Conservation (phyloP, 1,140 invertebrate genomes). For the Micrasema minimum region DNA sequence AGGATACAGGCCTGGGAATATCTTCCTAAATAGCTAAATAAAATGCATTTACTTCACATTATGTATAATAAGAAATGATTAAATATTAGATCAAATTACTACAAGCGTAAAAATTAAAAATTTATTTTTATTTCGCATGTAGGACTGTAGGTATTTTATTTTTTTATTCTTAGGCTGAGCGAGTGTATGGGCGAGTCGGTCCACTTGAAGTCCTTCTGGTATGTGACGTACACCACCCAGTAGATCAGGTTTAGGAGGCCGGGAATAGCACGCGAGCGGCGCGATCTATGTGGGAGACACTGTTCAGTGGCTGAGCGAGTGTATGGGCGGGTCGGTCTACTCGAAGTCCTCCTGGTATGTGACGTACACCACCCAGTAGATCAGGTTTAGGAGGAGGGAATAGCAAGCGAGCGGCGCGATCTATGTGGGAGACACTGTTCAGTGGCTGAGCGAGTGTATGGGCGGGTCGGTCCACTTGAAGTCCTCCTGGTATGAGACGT, state of each 20-base stretch:
- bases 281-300: conserved; percentile 88
- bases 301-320: conserved; percentile 60
- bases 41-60: too few relatives aligned
- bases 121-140: too few relatives aligned
- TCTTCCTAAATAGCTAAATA: too few relatives aligned
- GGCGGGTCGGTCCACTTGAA: conserved; percentile 77
- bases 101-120: too few relatives aligned
- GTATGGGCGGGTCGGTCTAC: conserved; percentile 73
- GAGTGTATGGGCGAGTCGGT: conserved; percentile 69
- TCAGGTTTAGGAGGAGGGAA: conserved; percentile 88
- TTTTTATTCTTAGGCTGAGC: too few relatives aligned
- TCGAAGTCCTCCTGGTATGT: conserved; percentile 77
- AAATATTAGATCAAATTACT: too few relatives aligned
- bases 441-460: conserved; percentile 63
- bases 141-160: too few relatives aligned
- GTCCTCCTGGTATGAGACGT: conserved; percentile 77
- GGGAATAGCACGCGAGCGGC: conserved; percentile 88
- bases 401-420: conserved; percentile 82
- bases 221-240: conserved; percentile 84
- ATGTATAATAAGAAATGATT: too few relatives aligned
- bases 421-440: conserved; percentile 82
- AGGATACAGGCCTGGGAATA: too few relatives aligned
- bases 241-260: conserved; percentile 84
- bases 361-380: conserved; percentile 88
- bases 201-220: conserved; percentile 79